A percentile compares a stretch with the other conserved stretches of the same genome.
These are phyloP conservation scores for Leptinotarsa rubiginosa DNA, from an alignment of 2,888 invertebrate species.

Conservation along the genomic window DNA sequence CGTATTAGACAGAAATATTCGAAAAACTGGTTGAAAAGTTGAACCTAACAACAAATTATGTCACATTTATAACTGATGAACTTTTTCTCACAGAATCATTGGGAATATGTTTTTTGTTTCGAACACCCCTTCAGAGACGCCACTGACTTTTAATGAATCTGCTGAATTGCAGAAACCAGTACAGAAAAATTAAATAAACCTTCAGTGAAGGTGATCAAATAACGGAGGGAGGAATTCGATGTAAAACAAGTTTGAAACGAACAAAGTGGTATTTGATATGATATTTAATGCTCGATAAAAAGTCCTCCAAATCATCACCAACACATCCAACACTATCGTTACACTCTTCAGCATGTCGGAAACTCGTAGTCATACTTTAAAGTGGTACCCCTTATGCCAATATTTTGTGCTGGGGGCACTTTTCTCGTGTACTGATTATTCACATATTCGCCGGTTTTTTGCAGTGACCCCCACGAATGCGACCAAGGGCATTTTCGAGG, in stretches of 20 bases:
- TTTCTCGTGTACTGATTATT: slow-evolving; percentile 48
- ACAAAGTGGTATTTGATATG: not conserved
- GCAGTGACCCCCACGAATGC: slow-evolving; percentile 45
- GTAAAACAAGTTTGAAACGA: not conserved
- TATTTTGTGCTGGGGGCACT: slow-evolving; percentile 48
- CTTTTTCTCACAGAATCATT: too few species aligned
- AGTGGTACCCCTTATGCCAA: slow-evolving; percentile 50
- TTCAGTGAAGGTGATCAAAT: too few species aligned
- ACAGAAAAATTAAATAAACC: too few species aligned
- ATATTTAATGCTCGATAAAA: not conserved
- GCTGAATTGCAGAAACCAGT: too few species aligned
- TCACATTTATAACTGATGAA: too few species aligned
- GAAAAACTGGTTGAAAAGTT: too few species aligned
- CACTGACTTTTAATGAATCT: too few species aligned
- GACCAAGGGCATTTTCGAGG: slow-evolving; percentile 33
- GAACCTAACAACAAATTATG: too few species aligned
- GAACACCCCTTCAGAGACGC: too few species aligned
- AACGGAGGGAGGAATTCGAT: not conserved
- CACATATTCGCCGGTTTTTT: slow-evolving; percentile 40
- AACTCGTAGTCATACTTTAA: slow-evolving; percentile 40
- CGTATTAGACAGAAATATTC: too few species aligned
- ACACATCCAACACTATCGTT: not conserved
- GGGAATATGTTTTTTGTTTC: too few species aligned
- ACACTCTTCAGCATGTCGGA: slow-evolving; percentile 1
- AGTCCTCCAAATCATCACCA: not conserved